Base-by-base conservation (phyloP, 53 echinoderm and acorn worm genomes). In the Pentamera pediparva region DNA sequence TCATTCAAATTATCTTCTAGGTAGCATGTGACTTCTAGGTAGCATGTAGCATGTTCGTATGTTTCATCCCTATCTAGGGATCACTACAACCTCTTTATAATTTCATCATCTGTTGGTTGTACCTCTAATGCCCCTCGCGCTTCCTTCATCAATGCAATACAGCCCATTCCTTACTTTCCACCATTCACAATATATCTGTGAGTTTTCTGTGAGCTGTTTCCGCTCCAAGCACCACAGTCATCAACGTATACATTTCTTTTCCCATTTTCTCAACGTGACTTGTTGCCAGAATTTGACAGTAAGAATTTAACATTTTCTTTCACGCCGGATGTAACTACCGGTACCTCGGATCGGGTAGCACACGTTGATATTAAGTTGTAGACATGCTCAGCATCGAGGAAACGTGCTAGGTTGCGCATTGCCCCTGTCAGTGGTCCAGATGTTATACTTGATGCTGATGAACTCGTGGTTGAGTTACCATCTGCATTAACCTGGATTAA, bases 181-280 rank as follows among this genome's bases (percentile, higher is more conserved):
- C 15, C 61, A 24, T 20, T 39, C 0, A 76, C 0, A 15, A 76
- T 38, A 31, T 76, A 76, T 29, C 38, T 8, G 43, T 77, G 62
- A 28, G 18, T 43, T 29, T 77, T 77, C 13, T 9, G 20, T 12
- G 78, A 77, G 15, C 34, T 9, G 26, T 64, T 62, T 19, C 21
- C 2, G 5, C 32, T 10, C 78, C 78, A 77, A 0, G 45, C 24
- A 22, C 64, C 64, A 35, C 78, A 77, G 33, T 77, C 78, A 35
- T 77, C 78, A 7, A 30, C 49, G 40, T 77, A 64, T 9, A 18
- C 6, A 8, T 6, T 17, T 27, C 27, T 26, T 27, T 48, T 54
- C 6, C 19, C 0, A n/a, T 30, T 30, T 11, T n/a, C 3, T 12
- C 56, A 25, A 0, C 56, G 74, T 3, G 4, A 35, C 8, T 31